Conservation (phyloP, 1,140 invertebrate species). For the Lepidurus arcticus region DNA sequence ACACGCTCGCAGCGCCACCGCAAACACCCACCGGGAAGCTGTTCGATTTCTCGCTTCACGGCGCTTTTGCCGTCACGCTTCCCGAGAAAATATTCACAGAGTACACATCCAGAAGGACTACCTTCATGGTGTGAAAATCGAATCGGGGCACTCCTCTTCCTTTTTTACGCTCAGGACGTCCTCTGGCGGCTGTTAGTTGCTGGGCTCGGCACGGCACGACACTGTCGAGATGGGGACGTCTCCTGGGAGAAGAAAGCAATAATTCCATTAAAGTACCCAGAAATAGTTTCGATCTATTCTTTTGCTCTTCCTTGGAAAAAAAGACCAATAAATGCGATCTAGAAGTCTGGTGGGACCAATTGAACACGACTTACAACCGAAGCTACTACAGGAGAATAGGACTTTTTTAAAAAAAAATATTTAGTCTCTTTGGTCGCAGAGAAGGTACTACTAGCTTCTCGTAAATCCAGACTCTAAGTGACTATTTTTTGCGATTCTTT, state of each 20-base stretch:
- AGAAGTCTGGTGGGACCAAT: neutral
- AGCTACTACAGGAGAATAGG: too few species aligned
- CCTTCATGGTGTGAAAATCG: neutral
- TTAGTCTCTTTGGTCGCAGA: too few species aligned
- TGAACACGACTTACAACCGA: neutral
- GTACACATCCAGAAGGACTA: neutral
- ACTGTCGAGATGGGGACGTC: neutral
- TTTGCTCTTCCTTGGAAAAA: neutral
- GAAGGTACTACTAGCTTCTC: neutral
- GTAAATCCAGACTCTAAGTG: neutral
- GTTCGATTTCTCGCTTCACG: neutral
- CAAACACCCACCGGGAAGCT: neutral
- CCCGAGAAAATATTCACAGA: neutral
- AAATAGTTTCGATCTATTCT: neutral
- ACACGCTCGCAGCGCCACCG: too few species aligned
- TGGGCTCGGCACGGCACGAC: neutral
- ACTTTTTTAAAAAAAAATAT: too few species aligned
- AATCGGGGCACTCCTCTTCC: neutral
- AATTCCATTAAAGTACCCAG: constrained; percentile 10
- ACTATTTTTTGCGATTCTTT: neutral
- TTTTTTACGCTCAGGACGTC: neutral
- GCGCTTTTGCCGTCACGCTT: neutral
- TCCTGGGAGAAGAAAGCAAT: constrained; percentile 21
- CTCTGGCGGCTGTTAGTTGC: neutral
- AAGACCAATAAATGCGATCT: neutral